Percentiles rank a stretch among this genome's conserved stretches.
These are phyloP conservation scores for Megalops cyprinoides DNA, from an alignment of 2,797 vertebrate species.

Conservation along the genomic window DNA sequence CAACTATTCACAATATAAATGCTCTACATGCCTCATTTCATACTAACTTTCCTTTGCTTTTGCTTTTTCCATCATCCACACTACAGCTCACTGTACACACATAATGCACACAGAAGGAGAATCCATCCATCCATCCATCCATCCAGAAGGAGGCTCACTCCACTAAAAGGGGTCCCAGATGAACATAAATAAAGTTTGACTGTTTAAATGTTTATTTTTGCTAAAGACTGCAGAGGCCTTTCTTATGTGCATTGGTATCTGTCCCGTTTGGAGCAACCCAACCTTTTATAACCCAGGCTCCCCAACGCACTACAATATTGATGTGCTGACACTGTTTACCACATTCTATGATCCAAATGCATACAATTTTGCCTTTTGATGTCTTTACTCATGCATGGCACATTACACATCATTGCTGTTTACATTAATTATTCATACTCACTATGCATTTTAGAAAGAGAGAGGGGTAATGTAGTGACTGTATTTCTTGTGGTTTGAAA, in stretches of 20 bases:
- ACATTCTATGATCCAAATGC: background rate
- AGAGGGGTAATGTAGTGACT: background rate
- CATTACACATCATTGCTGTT: too few species aligned
- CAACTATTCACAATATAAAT: background rate
- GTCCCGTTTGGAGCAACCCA: background rate
- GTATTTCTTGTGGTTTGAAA: background rate
- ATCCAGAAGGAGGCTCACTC: background rate
- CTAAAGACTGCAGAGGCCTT: slow-evolving; percentile 9
- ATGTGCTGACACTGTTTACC: background rate
- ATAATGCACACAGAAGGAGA: background rate
- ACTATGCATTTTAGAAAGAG: background rate
- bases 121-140: background rate
- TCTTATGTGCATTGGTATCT: background rate
- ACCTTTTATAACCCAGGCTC: background rate
- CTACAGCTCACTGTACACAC: background rate
- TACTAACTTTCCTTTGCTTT: background rate
- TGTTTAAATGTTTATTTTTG: background rate
- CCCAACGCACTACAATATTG: background rate
- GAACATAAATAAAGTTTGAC: too few species aligned
- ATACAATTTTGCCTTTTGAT: background rate
- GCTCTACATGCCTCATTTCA: background rate
- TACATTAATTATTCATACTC: background rate
- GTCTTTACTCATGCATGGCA: background rate
- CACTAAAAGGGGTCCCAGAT: background rate
- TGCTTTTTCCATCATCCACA: background rate